Base-by-base conservation (phyloP, 2,888 invertebrate genomes). In the Acrocyrtus sp. region DNA sequence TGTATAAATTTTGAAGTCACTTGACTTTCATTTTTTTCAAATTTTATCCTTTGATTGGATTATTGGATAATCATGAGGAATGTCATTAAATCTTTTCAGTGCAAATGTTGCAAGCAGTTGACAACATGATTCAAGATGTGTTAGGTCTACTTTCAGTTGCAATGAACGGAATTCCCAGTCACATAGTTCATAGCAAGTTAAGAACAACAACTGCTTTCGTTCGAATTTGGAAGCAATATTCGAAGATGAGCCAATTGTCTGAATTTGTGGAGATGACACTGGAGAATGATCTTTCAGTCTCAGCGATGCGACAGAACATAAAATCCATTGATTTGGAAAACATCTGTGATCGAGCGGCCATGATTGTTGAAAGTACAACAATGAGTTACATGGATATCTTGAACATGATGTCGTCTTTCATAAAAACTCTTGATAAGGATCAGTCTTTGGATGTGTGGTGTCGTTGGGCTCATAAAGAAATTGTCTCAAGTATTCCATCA, bases 141-240 rank as follows among this genome's bases (percentile, higher is more conserved):
- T n/a, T 65, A 29, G 17, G 45, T 41, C 15, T 69, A 2, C 26
- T 65, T 6, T 26, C 50, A 0, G 69, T 60, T 39, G 60, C 57
- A 12, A 19, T 74, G 41, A 48, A 69, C 34, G 74, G 69, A 50
- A 69, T 65, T 56, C 69, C 74, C 12, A 65, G 45, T 12, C 10
- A 48, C 12, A 39, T 69, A 19, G 63, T 48, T 2, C 58, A 65
- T 15, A 45, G 60, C 3, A 74, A 74, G 43, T 22, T 69, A 19
- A 41, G 62, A 24, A 43, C 41, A 8, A 22, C 69, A 19, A 61
- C 60, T 15, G 53, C 65, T 10, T 69, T 74, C 29, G 39, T 74
- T 15, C 22, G 53, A 10, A 74, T 74, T 50, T 69, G 63, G 63
- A 58, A 74, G 21, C 69, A 74, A 10, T 65, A 65, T 22, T 69